Conservation (phyloP, 2,888 invertebrate species). For the Chirona hameri region DNA sequence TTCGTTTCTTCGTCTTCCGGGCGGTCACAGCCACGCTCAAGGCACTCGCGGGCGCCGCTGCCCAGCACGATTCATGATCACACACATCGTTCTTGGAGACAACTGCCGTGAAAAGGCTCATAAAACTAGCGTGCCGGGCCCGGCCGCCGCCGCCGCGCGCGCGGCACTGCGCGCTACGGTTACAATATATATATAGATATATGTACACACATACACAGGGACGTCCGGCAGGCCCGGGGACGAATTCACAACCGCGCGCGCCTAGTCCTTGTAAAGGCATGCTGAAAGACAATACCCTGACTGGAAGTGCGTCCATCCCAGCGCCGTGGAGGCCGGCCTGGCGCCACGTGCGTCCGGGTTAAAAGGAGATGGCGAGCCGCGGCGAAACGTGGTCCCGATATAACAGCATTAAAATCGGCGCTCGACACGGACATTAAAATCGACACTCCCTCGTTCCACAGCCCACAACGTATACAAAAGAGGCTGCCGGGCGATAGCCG, state of each 20-base stretch:
- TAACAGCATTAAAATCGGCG: neutral
- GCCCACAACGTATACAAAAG: no score
- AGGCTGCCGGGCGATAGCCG: no score
- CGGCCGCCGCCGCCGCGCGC: neutral
- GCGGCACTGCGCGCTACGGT: no score
- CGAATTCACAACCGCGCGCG: neutral
- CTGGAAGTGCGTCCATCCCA: neutral
- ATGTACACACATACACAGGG: neutral
- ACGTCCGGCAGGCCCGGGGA: neutral
- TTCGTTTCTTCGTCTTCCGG: neutral
- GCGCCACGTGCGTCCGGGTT: neutral
- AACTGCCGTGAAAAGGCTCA: neutral
- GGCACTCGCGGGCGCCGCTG: neutral
- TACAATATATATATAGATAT: neutral
- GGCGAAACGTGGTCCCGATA: neutral
- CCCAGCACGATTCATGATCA: constrained; percentile 13
- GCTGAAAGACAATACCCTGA: constrained; percentile 25
- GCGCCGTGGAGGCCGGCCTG: neutral
- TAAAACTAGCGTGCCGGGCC: constrained; percentile 3
- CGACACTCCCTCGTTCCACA: no score
- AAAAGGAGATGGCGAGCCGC: neutral
- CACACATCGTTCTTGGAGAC: neutral
- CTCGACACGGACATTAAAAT: neutral
- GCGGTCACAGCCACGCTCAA: constrained; percentile 13
- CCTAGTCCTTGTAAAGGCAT: neutral